These are phyloP conservation scores for Stichopus horrens DNA, from an alignment of 53 echinoderm and acorn worm genomes.

Conservation along the genomic window DNA sequence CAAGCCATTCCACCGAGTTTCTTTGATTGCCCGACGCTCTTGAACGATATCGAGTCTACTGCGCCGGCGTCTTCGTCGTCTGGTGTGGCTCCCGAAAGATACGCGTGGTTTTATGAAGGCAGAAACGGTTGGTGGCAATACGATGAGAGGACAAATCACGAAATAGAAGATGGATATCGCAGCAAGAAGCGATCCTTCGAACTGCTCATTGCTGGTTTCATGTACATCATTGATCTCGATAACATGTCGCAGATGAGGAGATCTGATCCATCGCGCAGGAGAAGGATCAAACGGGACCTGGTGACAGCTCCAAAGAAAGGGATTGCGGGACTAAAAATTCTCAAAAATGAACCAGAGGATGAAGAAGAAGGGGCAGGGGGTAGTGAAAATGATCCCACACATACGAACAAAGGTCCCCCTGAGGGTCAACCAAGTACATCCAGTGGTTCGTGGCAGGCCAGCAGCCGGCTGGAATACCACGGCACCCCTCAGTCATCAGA, in stretches of 20 bases:
- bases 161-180: conserved; percentile 81
- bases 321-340: conserved; percentile 87
- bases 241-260: conserved; percentile 89
- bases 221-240: conserved; percentile 92
- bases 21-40: conserved; percentile 73
- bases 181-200: conserved; percentile 83
- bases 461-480: neutral
- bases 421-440: neutral
- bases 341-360: neutral
- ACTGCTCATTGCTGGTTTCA: conserved; percentile 86
- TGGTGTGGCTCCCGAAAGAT: conserved; percentile 51
- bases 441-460: neutral
- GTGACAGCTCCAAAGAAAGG: conserved; percentile 91
- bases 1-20: conserved; percentile 81
- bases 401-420: neutral
- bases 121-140: conserved; percentile 99
- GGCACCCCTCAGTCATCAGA: neutral
- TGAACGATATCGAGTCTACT: conserved; percentile 46
- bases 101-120: conserved; percentile 96
- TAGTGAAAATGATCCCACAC: neutral
- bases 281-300: conserved; percentile 90
- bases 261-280: conserved; percentile 83
- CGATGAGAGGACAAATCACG: conserved; percentile 80
- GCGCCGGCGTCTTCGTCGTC: neutral
- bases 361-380: neutral